phyloP scores from a whole-genome alignment of 2,888 invertebrate species.

The Cerastoderma edule region DNA sequence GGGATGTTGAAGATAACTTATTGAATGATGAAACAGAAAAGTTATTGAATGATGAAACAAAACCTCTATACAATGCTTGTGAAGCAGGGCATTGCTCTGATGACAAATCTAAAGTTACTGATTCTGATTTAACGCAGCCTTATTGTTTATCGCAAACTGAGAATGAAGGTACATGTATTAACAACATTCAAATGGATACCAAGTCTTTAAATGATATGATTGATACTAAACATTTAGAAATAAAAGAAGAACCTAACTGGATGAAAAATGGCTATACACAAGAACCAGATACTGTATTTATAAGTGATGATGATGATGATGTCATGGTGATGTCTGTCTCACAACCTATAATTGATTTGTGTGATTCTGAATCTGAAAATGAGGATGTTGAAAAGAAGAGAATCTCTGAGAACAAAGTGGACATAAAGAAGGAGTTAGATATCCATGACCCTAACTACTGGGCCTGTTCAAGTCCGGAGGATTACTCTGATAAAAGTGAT shows the following conservation, averaged over 20 bases:
- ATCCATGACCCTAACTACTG: slow-evolving; percentile 13
- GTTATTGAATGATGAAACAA: slow-evolving; percentile 6
- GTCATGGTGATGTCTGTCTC: slow-evolving; percentile 31
- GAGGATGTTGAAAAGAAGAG: too few species aligned
- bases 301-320: slow-evolving; percentile 57
- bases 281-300: slow-evolving; percentile 53
- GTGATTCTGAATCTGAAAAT: slow-evolving; percentile 25
- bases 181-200: neutral
- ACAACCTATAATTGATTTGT: slow-evolving; percentile 37
- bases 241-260: slow-evolving; percentile 52
- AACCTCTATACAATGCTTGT: neutral
- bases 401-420: too few species aligned
- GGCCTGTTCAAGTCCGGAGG: slow-evolving; percentile 3
- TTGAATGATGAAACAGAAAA: too few species aligned
- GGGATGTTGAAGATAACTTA: slow-evolving; percentile 54
- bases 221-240: neutral
- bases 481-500: slow-evolving; percentile 40
- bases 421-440: neutral
- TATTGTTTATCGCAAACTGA: slow-evolving; percentile 8
- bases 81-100: neutral
- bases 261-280: slow-evolving; percentile 52
- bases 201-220: neutral
- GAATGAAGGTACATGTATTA: slow-evolving; percentile 12
- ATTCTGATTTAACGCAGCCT: neutral
- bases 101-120: neutral